These are phyloP conservation scores for Albula glossodonta DNA, from an alignment of 2,113 vertebrate genomes.

Conservation along the genomic window DNA sequence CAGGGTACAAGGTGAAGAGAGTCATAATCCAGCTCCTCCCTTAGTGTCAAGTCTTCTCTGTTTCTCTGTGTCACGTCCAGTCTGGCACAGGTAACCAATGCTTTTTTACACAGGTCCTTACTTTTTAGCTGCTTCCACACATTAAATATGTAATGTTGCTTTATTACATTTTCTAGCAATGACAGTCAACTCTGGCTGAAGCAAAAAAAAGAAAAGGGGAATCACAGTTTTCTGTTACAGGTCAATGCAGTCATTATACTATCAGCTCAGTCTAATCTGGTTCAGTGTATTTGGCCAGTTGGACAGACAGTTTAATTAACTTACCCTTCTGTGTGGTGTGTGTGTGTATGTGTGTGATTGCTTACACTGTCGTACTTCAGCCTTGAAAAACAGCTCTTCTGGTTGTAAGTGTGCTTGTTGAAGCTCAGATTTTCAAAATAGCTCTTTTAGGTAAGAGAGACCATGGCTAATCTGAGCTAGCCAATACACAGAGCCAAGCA, in stretches of 20 bases:
- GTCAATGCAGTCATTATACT: background rate
- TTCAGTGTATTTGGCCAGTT: background rate
- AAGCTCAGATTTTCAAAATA: conserved; percentile 30
- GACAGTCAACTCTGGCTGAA: background rate
- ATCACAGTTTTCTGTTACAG: background rate
- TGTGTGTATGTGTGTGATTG: too few relatives aligned
- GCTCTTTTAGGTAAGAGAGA: background rate
- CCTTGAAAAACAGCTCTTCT: background rate
- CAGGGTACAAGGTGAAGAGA: too few relatives aligned
- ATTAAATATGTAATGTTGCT: too few relatives aligned
- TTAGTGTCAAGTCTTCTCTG: too few relatives aligned
- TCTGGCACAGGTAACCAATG: too few relatives aligned
- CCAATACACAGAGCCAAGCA: conserved; percentile 13
- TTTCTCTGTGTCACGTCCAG: too few relatives aligned
- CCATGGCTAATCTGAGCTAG: background rate
- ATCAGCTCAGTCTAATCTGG: background rate
- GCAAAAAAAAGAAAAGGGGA: background rate
- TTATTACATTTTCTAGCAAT: background rate
- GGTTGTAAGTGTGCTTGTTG: background rate
- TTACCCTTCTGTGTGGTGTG: background rate
- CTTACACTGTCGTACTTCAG: too few relatives aligned
- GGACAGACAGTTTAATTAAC: background rate
- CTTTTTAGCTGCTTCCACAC: too few relatives aligned
- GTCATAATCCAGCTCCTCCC: too few relatives aligned
- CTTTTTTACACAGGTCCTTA: too few relatives aligned